Conservation (phyloP, 2,797 vertebrate genomes). For the Phoebastria nigripes region DNA sequence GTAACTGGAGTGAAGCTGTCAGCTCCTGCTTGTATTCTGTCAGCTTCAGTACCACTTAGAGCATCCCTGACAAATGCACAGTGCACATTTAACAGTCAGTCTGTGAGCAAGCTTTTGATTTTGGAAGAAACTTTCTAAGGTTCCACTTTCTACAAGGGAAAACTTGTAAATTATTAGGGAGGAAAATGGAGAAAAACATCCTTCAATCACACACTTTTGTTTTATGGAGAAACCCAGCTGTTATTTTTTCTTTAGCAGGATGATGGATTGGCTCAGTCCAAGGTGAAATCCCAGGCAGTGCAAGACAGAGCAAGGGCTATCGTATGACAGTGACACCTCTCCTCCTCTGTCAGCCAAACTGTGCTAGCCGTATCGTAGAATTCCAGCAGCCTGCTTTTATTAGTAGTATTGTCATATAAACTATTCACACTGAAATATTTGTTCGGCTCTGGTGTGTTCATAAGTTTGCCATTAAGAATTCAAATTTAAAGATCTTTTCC, state of each 20-base stretch:
- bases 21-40: conserved; percentile 64
- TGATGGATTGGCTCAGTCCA: conserved; percentile 17
- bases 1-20: conserved; percentile 69
- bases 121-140: conserved; percentile 1
- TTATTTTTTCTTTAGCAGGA: background rate
- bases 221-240: background rate
- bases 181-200: background rate
- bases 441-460: background rate
- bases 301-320: background rate
- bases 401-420: background rate
- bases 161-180: background rate
- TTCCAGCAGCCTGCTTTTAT: background rate
- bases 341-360: background rate
- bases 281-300: background rate
- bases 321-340: background rate
- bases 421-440: conserved; percentile 13
- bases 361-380: background rate
- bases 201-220: background rate
- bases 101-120: conserved; percentile 31
- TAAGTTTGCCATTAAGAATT: conserved; percentile 45
- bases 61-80: conserved; percentile 48
- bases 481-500: conserved; percentile 19
- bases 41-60: conserved; percentile 63
- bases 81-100: conserved; percentile 43
- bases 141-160: background rate